Evolutionary conservation across 2,797 vertebrate genomes (phyloP).

Genomic region (Sus cebifrons): DNA sequence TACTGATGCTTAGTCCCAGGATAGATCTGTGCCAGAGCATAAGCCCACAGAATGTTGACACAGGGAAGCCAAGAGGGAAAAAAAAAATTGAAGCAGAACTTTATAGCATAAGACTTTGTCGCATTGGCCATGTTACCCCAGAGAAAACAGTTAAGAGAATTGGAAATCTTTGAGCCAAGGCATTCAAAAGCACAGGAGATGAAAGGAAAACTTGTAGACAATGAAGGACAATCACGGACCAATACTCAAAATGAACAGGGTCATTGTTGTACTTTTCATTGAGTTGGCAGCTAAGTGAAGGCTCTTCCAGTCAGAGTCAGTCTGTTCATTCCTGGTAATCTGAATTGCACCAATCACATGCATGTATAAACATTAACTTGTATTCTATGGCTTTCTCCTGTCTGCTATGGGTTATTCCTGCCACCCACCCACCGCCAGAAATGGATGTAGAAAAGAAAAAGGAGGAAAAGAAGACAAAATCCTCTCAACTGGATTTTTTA

Average conservation of each 20-base stretch:
- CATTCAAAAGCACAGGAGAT: not conserved
- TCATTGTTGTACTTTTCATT: not conserved
- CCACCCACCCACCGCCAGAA: not conserved
- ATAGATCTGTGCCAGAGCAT: not conserved
- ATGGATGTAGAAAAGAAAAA: accelerated
- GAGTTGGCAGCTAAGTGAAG: not conserved
- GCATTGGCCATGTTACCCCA: not conserved
- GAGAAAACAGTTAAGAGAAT: not conserved
- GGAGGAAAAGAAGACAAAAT: not conserved
- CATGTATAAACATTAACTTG: no score
- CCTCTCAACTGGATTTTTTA: not conserved
- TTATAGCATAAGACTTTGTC: not conserved
- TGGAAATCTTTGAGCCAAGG: not conserved
- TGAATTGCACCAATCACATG: accelerated
- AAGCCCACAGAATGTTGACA: not conserved
- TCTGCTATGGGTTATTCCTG: not conserved
- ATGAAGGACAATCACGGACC: not conserved
- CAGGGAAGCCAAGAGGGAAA: not conserved
- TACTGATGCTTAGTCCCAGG: not conserved
- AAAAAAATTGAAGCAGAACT: not conserved
- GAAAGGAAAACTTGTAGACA: not conserved
- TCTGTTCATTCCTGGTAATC: not conserved
- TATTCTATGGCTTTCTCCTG: not conserved
- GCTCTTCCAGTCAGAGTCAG: not conserved
- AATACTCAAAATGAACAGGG: not conserved